phyloP scores from a whole-genome alignment of 2,888 invertebrate species.

The Hypselothyrea guttata region DNA sequence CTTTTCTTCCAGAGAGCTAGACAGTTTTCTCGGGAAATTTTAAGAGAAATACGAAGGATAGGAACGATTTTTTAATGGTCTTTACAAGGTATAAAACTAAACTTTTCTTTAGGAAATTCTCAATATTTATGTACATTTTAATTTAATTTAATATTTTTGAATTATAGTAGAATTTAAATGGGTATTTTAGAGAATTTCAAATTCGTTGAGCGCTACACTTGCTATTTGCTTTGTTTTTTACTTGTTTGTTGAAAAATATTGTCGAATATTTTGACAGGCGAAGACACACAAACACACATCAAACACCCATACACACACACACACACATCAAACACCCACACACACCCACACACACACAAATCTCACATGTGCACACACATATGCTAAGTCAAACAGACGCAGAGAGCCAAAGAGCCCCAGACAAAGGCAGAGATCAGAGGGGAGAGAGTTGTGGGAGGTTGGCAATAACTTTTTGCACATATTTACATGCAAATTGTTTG shows the following conservation, averaged over 20 bases:
- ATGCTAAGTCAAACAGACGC: conserved; percentile 34
- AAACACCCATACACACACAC: conserved; percentile 41
- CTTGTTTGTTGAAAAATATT: conserved; percentile 68
- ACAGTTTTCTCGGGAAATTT: too few species aligned
- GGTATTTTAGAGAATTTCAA: neutral
- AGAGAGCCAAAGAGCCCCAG: conserved; percentile 8
- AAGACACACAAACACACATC: conserved; percentile 50
- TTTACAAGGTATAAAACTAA: too few species aligned
- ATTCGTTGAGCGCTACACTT: conserved; percentile 9
- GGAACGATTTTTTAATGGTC: too few species aligned
- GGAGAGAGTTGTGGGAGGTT: neutral
- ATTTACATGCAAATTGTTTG: conserved; percentile 73
- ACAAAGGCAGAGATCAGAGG: neutral
- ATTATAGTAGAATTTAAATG: too few species aligned
- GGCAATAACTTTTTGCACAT: conserved; percentile 48
- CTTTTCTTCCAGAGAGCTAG: too few species aligned
- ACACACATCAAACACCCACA: conserved; percentile 13
- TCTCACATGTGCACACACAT: conserved; percentile 37
- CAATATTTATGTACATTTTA: too few species aligned
- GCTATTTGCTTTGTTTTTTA: conserved; percentile 51
- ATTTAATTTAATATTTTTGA: too few species aligned
- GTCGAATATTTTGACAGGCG: conserved; percentile 71
- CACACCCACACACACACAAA: conserved; percentile 30
- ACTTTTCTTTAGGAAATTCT: too few species aligned
- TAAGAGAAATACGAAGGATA: too few species aligned